phyloP scores from a whole-genome alignment of 2,888 invertebrate species.

The Desoria tigrina region DNA sequence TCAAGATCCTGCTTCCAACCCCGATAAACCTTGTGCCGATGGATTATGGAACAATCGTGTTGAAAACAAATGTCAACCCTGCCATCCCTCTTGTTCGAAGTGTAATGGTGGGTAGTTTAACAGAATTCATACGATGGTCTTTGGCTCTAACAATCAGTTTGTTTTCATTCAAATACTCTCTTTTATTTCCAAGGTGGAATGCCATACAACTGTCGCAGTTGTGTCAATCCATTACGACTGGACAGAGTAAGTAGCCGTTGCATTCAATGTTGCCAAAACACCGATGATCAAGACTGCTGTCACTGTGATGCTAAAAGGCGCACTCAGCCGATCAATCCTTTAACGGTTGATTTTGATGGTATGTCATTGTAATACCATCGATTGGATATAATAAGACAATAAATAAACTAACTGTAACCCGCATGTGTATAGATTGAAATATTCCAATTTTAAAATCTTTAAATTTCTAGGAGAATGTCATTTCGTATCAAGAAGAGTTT shows the following conservation, averaged over 20 bases:
- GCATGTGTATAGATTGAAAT: no score
- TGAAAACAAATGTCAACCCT: slow-evolving; percentile 80
- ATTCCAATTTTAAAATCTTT: not conserved
- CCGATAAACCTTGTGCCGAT: slow-evolving; percentile 74
- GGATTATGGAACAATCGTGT: slow-evolving; percentile 71
- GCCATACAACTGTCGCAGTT: slow-evolving; percentile 65
- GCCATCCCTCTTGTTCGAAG: slow-evolving; percentile 85
- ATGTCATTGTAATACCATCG: slow-evolving; percentile 13
- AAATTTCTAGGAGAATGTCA: slow-evolving; percentile 43
- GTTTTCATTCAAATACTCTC: slow-evolving; percentile 8
- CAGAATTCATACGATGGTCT: slow-evolving; percentile 1
- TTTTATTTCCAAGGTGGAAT: slow-evolving; percentile 61
- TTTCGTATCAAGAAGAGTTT: slow-evolving; percentile 48
- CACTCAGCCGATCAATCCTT: slow-evolving; percentile 26
- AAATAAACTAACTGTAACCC: no score
- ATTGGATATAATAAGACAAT: not conserved
- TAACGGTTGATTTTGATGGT: slow-evolving; percentile 41
- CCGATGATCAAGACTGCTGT: slow-evolving; percentile 66
- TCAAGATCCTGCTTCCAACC: slow-evolving; percentile 18
- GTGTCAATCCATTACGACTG: slow-evolving; percentile 67
- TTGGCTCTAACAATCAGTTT: not conserved
- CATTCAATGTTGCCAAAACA: slow-evolving; percentile 69
- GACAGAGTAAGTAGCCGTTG: slow-evolving; percentile 75
- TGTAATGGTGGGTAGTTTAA: slow-evolving; percentile 70
- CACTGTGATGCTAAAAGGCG: slow-evolving; percentile 62